Base-by-base conservation (phyloP, 1,140 invertebrate genomes). In the Aphelenchoides fujianensis region DNA sequence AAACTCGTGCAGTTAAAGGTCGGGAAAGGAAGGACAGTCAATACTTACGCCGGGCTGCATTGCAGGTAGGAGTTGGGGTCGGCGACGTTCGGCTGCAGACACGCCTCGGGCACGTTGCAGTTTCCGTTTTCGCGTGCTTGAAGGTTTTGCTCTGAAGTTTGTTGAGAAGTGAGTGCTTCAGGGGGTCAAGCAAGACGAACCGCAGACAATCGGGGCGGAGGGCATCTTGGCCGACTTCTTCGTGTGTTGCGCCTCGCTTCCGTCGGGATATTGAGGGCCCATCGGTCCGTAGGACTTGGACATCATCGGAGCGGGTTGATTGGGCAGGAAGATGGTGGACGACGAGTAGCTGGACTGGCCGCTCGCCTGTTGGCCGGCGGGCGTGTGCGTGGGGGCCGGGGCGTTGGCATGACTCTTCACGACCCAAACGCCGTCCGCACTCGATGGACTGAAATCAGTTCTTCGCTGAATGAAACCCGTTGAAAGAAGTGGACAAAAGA, bases 381-480 rank as follows among this genome's bases (percentile, higher is more conserved):
- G n/a, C n/a, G n/a, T n/a, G n/a, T n/a, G n/a, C n/a, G n/a, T n/a
- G n/a, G n/a, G n/a, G n/a, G n/a, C n/a, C n/a, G n/a, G n/a, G n/a
- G n/a, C 48, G 31, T 66, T 71, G 9, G 72, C 57, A 52, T 71
- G 62, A 34, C 73, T 79, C 68, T 83, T 83, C 28, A 83, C 82
- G 27, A 84, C 83, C 82, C 82, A 83, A 30, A 83, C 73, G 64
- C 82, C 82, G 37, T 81, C 74, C 23, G 74, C 81, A 3, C 70
- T 62, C 28, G 64, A 32, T 63, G 82, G 76, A 37, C 79, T 80
- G 62, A 69, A 75, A 72, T 16, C 12, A 19, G 9, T 19, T 68
- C 27, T 59, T 7, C 67, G 5, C 5, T n/a, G n/a, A n/a, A n/a
- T n/a, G n/a, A n/a, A n/a, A n/a, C n/a, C n/a, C n/a, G n/a, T n/a